A percentile compares a stretch with the other conserved stretches of the same genome.
phyloP scores from a whole-genome alignment of 2,888 invertebrate species.

The Chymomyza procnemis region DNA sequence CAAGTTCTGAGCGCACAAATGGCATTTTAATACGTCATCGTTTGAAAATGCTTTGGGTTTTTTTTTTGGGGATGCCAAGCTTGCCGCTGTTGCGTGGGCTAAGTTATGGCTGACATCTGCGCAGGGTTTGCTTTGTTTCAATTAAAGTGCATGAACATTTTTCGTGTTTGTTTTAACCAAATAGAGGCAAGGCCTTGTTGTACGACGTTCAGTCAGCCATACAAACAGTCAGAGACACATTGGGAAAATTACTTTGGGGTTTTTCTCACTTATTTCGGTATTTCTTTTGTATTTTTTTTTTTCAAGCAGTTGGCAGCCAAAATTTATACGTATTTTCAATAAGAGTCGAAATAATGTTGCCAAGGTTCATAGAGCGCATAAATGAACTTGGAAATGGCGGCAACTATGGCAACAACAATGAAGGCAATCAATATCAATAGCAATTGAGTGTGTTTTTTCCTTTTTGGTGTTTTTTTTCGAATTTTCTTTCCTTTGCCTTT shows the following conservation, averaged over 20 bases:
- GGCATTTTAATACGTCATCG: slow-evolving; percentile 67
- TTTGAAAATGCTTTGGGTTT: slow-evolving; percentile 33
- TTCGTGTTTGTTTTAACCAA: slow-evolving; percentile 67
- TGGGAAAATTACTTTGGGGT: slow-evolving; percentile 21
- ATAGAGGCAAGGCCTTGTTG: slow-evolving; percentile 30
- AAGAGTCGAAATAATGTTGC: slow-evolving; percentile 63
- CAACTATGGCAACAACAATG: slow-evolving; percentile 25
- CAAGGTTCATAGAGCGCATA: slow-evolving; percentile 67
- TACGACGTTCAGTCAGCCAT: slow-evolving; percentile 55
- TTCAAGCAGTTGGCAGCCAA: slow-evolving; percentile 44
- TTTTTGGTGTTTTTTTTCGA: neutral
- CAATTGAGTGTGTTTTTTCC: slow-evolving; percentile 54
- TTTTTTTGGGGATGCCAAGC: neutral
- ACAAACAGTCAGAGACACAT: slow-evolving; percentile 27
- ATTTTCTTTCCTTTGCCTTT: slow-evolving; percentile 6
- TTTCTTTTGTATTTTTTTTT: too few species aligned
- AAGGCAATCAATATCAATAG: slow-evolving; percentile 51
- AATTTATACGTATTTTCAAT: slow-evolving; percentile 67
- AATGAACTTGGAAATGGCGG: slow-evolving; percentile 57
- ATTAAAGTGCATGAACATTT: slow-evolving; percentile 49
- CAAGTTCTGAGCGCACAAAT: slow-evolving; percentile 27
- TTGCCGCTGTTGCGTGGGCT: slow-evolving; percentile 17
- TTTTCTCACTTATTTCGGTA: neutral
- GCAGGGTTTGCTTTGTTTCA: slow-evolving; percentile 32
- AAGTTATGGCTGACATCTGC: slow-evolving; percentile 67